Evolutionary conservation across 2,888 invertebrate species (phyloP).

Genomic region (Matsumyia berberina): DNA sequence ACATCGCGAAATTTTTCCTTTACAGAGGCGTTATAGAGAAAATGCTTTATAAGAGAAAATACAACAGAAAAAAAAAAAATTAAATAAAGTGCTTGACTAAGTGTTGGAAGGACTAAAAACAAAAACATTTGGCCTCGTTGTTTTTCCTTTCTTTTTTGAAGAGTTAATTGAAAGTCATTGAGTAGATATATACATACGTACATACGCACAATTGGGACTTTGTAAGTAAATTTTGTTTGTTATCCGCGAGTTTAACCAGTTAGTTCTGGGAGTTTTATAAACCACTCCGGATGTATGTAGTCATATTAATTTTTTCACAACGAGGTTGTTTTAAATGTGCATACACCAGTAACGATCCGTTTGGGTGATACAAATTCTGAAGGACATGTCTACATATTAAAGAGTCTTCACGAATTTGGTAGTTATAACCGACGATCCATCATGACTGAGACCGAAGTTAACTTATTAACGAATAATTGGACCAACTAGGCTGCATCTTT

Average conservation of each 20-base stretch:
- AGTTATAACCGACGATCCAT: too few relatives aligned
- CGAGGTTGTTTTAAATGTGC: too few relatives aligned
- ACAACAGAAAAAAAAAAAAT: background rate
- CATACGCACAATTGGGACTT: background rate
- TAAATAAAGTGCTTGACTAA: background rate
- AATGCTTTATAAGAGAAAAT: background rate
- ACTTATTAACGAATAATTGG: too few relatives aligned
- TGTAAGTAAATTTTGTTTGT: background rate
- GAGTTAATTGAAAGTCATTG: constrained; percentile 36
- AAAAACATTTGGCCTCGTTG: constrained; percentile 1
- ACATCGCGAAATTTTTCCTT: background rate
- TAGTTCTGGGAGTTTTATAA: background rate
- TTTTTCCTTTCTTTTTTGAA: background rate
- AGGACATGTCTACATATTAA: too few relatives aligned
- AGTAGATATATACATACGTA: background rate
- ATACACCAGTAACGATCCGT: too few relatives aligned
- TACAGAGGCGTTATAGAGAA: constrained; percentile 7
- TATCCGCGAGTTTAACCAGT: background rate
- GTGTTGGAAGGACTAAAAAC: constrained; percentile 1
- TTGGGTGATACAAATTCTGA: too few relatives aligned
- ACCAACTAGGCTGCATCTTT: too few relatives aligned
- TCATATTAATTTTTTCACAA: background rate
- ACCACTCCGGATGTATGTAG: background rate
- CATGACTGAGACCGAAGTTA: too few relatives aligned
- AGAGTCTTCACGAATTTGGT: too few relatives aligned